Conservation (phyloP, 2,113 vertebrate genomes). For the Fregata magnificens region DNA sequence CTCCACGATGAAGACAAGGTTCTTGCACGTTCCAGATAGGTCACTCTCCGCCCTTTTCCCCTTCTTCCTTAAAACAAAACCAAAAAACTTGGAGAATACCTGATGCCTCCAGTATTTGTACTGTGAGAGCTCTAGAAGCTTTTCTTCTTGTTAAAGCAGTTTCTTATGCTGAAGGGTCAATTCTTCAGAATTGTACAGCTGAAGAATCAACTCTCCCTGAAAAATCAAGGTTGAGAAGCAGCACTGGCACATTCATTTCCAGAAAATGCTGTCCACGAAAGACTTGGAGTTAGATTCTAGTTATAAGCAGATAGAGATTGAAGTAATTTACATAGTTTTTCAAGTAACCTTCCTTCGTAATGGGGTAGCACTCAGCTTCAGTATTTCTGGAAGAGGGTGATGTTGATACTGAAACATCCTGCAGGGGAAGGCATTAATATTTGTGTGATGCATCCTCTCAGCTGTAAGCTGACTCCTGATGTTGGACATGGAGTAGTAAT, state of each 20-base stretch:
- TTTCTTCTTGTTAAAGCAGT: background rate
- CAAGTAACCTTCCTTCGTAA: background rate
- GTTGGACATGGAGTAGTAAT: background rate
- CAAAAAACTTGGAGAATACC: background rate
- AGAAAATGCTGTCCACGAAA: background rate
- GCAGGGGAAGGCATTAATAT: background rate
- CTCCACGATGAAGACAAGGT: background rate
- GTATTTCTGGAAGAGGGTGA: background rate
- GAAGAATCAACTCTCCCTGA: background rate
- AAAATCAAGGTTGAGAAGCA: background rate
- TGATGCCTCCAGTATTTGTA: background rate
- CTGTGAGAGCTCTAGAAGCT: background rate
- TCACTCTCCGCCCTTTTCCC: background rate
- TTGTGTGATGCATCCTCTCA: background rate
- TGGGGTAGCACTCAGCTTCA: accelerated
- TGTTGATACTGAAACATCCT: background rate
- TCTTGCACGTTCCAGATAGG: background rate
- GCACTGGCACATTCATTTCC: background rate
- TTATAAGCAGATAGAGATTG: background rate
- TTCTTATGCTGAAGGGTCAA: background rate
- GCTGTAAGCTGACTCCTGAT: background rate
- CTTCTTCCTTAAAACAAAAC: background rate
- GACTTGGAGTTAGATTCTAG: background rate
- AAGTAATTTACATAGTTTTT: background rate
- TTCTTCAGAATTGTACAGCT: background rate